Evolutionary conservation across 2,113 vertebrate genomes (phyloP).

Genomic region (Elgaria multicarinata): DNA sequence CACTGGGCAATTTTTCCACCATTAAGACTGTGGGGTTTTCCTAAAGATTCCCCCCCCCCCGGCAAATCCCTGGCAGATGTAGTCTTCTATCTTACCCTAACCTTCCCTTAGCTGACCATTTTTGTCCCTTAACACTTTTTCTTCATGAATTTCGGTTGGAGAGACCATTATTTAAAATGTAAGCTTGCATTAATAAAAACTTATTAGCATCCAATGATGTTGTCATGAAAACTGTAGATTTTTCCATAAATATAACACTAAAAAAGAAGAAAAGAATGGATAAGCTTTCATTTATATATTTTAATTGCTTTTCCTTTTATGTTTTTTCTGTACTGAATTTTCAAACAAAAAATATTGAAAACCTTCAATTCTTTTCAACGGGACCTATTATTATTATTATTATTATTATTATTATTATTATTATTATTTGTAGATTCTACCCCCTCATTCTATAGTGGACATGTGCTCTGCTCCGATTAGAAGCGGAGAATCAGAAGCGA

Average conservation of each 20-base stretch:
- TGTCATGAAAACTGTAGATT: neutral
- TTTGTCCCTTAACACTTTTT: neutral
- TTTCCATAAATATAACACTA: neutral
- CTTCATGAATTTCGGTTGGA: neutral
- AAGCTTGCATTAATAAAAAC: neutral
- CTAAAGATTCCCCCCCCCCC: too few relatives aligned
- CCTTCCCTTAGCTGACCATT: too few relatives aligned
- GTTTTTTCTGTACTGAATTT: neutral
- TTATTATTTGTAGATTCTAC: neutral
- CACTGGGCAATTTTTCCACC: too few relatives aligned
- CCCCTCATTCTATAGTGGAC: too few relatives aligned
- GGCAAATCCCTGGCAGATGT: too few relatives aligned
- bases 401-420: too few relatives aligned
- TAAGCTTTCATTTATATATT: too few relatives aligned
- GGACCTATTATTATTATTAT: too few relatives aligned
- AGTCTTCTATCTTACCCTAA: too few relatives aligned
- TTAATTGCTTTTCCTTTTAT: neutral
- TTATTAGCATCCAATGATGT: neutral
- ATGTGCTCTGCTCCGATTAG: too few relatives aligned
- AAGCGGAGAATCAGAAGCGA: too few relatives aligned
- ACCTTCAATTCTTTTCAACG: neutral
- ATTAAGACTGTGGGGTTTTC: too few relatives aligned
- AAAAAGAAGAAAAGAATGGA: neutral
- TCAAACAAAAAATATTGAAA: neutral
- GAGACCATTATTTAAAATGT: neutral